phyloP scores from a whole-genome alignment of 2,888 invertebrate species.

The Danaus chrysippus region DNA sequence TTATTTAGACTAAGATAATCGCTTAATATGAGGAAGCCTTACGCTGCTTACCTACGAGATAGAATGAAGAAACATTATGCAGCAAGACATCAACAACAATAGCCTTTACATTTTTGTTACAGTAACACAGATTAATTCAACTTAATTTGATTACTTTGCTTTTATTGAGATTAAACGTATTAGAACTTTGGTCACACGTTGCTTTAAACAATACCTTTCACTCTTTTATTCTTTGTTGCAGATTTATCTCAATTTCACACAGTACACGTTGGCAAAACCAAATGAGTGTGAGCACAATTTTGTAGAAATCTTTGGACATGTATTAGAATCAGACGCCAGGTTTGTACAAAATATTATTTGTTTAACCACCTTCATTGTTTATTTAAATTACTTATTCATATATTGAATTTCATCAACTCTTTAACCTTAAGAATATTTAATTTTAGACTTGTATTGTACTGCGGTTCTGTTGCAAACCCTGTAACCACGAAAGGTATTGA shows the following conservation, averaged over 20 bases:
- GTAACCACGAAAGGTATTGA: slow-evolving; percentile 75
- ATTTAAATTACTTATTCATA: no score
- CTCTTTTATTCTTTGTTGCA: slow-evolving; percentile 35
- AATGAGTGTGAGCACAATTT: slow-evolving; percentile 65
- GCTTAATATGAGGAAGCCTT: no score
- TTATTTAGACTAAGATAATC: no score
- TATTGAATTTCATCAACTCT: no score
- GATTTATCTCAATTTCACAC: slow-evolving; percentile 63
- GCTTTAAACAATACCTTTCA: background rate
- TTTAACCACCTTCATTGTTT: background rate
- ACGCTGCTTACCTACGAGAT: no score
- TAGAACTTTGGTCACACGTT: background rate
- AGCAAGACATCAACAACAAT: no score
- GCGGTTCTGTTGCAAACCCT: slow-evolving; percentile 91
- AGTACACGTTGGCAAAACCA: slow-evolving; percentile 46
- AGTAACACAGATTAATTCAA: no score
- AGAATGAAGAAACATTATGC: no score
- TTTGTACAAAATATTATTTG: slow-evolving; percentile 34
- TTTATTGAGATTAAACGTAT: no score
- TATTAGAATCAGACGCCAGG: slow-evolving; percentile 49
- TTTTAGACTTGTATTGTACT: slow-evolving; percentile 83
- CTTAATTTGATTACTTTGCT: no score
- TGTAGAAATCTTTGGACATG: slow-evolving; percentile 57
- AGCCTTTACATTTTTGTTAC: no score
- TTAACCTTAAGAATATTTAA: background rate